Conservation (phyloP, 53 echinoderm and acorn worm species). For the Echinometra lucunter region DNA sequence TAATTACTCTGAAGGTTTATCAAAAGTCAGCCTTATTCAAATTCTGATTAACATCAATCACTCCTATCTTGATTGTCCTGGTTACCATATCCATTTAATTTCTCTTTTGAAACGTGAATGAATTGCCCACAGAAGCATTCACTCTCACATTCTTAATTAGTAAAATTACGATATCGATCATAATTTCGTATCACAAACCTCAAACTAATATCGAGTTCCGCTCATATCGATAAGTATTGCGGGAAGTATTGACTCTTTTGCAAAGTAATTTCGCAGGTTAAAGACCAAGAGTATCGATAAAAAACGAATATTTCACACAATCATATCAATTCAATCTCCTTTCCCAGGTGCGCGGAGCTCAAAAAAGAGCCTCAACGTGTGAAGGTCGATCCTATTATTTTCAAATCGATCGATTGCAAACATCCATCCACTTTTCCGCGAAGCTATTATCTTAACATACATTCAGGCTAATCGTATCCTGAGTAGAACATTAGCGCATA, state of each 20-base stretch:
- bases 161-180: background rate
- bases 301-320: background rate
- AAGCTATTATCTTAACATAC: constrained; percentile 23
- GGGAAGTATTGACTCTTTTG: background rate
- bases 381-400: background rate
- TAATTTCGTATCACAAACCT: background rate
- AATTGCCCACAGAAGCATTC: too few relatives aligned
- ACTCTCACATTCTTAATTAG: background rate
- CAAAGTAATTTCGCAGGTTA: background rate
- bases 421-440: background rate
- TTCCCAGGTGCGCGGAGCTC: background rate
- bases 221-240: background rate
- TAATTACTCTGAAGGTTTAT: background rate
- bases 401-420: background rate
- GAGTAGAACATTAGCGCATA: background rate
- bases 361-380: background rate
- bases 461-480: background rate
- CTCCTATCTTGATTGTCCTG: background rate
- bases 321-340: background rate
- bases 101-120: too few relatives aligned
- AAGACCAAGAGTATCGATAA: background rate
- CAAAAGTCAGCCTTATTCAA: background rate
- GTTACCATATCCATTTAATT: background rate
- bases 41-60: background rate
- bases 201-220: background rate